phyloP scores from a whole-genome alignment of 2,113 vertebrate genomes.

The Cochlearius cochlearius region DNA sequence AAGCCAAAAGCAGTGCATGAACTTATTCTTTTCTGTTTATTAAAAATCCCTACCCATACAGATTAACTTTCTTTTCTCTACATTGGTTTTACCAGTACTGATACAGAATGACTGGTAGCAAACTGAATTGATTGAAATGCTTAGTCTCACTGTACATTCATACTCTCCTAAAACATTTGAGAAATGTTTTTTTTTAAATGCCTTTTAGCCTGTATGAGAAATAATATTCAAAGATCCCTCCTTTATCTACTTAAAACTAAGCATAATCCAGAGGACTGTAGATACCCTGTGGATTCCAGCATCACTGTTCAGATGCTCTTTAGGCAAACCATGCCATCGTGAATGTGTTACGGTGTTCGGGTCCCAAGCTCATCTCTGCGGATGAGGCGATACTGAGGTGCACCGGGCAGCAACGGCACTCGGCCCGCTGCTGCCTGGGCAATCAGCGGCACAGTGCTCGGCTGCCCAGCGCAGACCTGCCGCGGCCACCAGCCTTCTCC shows the following conservation, averaged over 20 bases:
- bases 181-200: not conserved
- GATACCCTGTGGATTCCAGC: not conserved
- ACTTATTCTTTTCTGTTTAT: not conserved
- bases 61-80: not conserved
- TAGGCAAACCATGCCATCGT: not conserved
- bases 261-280: too few relatives aligned
- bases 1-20: not conserved
- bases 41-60: not conserved
- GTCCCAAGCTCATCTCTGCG: fast-evolving
- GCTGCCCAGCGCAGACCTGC: not conserved
- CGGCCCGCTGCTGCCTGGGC: not conserved
- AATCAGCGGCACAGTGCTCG: fast-evolving
- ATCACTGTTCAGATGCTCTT: too few relatives aligned
- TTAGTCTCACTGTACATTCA: not conserved
- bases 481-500: not conserved
- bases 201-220: not conserved
- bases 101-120: not conserved
- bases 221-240: not conserved
- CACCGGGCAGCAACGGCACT: fast-evolving
- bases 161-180: not conserved
- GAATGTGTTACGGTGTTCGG: fast-evolving
- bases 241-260: not conserved
- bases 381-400: fast-evolving
- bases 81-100: not conserved
- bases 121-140: not conserved